Conservation (phyloP, 2,113 vertebrate species). For the Chaetodon auriga region DNA sequence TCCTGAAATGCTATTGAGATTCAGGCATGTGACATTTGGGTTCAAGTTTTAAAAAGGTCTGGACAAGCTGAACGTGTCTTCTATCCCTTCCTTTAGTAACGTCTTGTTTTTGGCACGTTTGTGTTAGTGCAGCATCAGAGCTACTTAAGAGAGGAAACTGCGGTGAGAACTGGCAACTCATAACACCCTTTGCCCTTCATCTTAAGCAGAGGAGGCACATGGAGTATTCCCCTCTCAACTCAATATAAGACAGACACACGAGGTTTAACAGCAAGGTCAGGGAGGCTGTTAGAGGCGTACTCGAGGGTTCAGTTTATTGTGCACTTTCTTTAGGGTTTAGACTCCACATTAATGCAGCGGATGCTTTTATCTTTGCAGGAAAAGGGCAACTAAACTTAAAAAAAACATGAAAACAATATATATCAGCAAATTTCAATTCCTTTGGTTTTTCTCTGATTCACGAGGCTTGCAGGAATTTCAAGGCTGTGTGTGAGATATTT, state of each 20-base stretch:
- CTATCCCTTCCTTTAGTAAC: conserved; percentile 28
- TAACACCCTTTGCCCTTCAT: conserved; percentile 53
- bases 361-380: conserved; percentile 13
- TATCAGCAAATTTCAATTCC: not conserved
- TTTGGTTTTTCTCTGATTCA: conserved; percentile 39
- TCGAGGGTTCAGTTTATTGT: not conserved
- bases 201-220: conserved; percentile 46
- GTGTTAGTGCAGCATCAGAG: conserved; percentile 68
- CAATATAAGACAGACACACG: conserved; percentile 35
- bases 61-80: conserved; percentile 29
- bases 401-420: not conserved
- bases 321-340: not conserved
- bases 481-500: conserved; percentile 20
- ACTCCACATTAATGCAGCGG: conserved; percentile 2
- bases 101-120: conserved; percentile 43
- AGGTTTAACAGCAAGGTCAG: conserved; percentile 21
- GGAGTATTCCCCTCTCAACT: conserved; percentile 39
- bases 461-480: conserved; percentile 43
- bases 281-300: not conserved
- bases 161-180: conserved; percentile 59
- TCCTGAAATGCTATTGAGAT: conserved; percentile 10
- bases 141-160: conserved; percentile 71
- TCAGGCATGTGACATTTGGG: conserved; percentile 3
- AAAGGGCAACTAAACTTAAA: not conserved
- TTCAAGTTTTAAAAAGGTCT: conserved; percentile 33